Conservation (phyloP, 2,113 vertebrate genomes). For the Cricetomys ansorgei region DNA sequence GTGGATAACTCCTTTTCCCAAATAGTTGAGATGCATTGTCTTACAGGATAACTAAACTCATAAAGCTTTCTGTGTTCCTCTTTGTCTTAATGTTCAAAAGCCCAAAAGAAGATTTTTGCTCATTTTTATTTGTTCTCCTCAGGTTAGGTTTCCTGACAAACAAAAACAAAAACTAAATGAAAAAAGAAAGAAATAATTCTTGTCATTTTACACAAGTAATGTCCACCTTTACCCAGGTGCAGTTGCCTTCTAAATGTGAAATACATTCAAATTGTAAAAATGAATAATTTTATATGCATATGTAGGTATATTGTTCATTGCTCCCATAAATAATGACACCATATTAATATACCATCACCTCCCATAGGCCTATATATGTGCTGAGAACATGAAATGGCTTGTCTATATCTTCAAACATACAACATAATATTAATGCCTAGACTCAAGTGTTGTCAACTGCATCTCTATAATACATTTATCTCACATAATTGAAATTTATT, state of each 20-base stretch:
- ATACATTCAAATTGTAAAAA: background rate
- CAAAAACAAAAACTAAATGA: too few species aligned
- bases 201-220: background rate
- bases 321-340: background rate
- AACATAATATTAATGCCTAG: background rate
- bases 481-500: background rate
- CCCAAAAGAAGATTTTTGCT: background rate
- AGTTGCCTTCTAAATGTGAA: background rate
- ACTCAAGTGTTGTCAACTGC: background rate
- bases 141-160: background rate
- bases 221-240: background rate
- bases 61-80: background rate
- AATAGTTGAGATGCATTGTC: background rate
- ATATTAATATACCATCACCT: too few species aligned
- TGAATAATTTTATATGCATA: background rate
- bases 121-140: background rate
- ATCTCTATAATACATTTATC: background rate
- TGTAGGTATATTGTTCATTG: background rate
- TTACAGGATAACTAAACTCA: slow-evolving; percentile 13
- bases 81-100: background rate
- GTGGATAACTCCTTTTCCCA: background rate
- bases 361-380: too few species aligned
- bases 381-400: background rate
- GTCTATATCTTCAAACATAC: background rate
- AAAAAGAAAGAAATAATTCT: too few species aligned